Conservation (phyloP, 2,888 invertebrate genomes). For the Pristionchus mayeri region DNA sequence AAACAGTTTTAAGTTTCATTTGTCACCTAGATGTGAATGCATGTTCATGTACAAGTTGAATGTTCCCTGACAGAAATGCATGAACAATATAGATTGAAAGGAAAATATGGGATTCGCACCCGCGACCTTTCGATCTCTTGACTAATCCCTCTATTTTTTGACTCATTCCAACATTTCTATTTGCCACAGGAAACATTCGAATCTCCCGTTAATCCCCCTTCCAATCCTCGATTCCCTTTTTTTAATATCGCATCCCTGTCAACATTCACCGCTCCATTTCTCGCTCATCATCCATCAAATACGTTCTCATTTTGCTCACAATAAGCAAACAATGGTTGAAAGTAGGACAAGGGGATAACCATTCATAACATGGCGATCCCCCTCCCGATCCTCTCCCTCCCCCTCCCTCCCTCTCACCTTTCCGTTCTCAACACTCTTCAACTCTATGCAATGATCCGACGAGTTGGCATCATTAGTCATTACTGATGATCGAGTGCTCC, state of each 20-base stretch:
- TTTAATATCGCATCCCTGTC: background rate
- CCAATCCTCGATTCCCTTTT: background rate
- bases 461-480: background rate
- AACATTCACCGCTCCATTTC: background rate
- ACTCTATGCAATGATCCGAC: background rate
- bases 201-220: background rate
- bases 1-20: no score
- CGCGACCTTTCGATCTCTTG: no score
- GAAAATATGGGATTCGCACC: no score
- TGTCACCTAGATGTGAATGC: no score
- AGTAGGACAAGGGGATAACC: background rate
- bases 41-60: no score
- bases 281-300: background rate
- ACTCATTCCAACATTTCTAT: no score
- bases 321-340: slow-evolving; percentile 11
- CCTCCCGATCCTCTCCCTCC: background rate
- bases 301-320: slow-evolving; percentile 17
- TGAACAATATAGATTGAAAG: no score
- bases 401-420: slow-evolving; percentile 1
- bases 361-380: background rate
- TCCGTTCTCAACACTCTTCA: slow-evolving; percentile 9
- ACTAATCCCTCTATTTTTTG: no score
- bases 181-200: background rate
- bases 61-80: no score
- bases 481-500: background rate